These are phyloP conservation scores for Xenopus borealis DNA, from an alignment of 2,113 vertebrate genomes.

Conservation along the genomic window DNA sequence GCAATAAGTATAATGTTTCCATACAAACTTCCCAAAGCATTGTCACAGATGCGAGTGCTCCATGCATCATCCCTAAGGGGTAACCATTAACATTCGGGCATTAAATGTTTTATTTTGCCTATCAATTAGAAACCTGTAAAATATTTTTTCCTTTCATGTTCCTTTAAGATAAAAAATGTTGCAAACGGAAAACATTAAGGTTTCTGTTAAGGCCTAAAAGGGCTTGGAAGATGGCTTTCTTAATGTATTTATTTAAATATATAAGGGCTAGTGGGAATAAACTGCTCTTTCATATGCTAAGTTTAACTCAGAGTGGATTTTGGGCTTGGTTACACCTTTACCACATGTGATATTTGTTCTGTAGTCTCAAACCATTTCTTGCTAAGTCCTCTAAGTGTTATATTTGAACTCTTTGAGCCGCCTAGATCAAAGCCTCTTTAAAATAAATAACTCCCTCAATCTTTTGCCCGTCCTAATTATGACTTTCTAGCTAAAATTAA, in stretches of 20 bases:
- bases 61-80: no score
- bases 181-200: no score
- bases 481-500: conserved; percentile 42
- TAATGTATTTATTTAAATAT: conserved; percentile 2
- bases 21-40: no score
- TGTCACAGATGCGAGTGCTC: no score
- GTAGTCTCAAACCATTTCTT: conserved; percentile 22
- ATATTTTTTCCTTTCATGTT: no score
- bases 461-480: conserved; percentile 35
- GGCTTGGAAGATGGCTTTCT: no score
- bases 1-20: no score
- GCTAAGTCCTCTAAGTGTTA: conserved; percentile 34
- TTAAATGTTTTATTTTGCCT: no score
- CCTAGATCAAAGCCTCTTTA: conserved; percentile 30
- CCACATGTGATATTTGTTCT: conserved; percentile 40
- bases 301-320: conserved; percentile 31
- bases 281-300: conserved; percentile 26
- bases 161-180: no score
- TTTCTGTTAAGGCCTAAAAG: no score
- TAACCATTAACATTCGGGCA: no score
- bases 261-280: conserved; percentile 17
- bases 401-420: conserved; percentile 33
- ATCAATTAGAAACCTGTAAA: no score
- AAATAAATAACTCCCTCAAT: conserved; percentile 39
- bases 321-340: conserved; percentile 33